Percentiles rank a stretch among this genome's conserved stretches.
These are phyloP conservation scores for Eristalinus aeneus DNA, from an alignment of 2,888 invertebrate genomes.

Conservation along the genomic window DNA sequence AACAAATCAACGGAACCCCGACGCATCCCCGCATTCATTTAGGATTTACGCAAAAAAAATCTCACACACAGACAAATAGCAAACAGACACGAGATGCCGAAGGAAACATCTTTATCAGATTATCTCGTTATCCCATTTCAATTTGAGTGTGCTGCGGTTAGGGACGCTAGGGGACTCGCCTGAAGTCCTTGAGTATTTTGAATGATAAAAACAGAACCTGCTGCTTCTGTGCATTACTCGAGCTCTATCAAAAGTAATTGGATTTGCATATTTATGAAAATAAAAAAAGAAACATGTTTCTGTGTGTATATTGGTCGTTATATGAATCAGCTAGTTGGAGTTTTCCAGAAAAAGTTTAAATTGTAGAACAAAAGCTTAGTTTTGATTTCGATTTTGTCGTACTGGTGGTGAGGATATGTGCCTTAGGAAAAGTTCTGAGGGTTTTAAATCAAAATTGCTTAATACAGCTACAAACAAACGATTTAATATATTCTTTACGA, in stretches of 20 bases:
- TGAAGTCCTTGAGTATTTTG: slow-evolving; percentile 13
- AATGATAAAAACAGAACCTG: not conserved
- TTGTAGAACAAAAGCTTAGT: not conserved
- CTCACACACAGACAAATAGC: not conserved
- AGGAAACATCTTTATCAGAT: slow-evolving; percentile 26
- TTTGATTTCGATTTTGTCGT: not conserved
- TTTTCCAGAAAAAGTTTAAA: not conserved
- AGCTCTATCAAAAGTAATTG: slow-evolving; percentile 28
- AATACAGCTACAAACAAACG: not conserved
- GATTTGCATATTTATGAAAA: slow-evolving; percentile 46
- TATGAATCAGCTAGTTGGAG: not conserved
- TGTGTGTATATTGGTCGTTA: not conserved
- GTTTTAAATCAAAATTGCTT: not conserved
- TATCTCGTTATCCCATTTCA: slow-evolving; percentile 47
- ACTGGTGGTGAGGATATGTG: not conserved
- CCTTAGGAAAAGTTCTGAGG: not conserved
- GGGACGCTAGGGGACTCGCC: not conserved
- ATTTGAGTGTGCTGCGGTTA: slow-evolving; percentile 13
- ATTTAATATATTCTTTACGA: too few relatives aligned
- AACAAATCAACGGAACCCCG: slow-evolving; percentile 30
- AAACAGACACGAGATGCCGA: not conserved
- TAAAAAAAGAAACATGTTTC: not conserved
- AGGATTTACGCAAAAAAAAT: not conserved
- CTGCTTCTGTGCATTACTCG: slow-evolving; percentile 11
- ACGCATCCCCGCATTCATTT: slow-evolving; percentile 1